Evolutionary conservation across 2,888 invertebrate genomes (phyloP), one percentile per base, ranked within the genome.

Genomic region (Dicranocentrus wangi): DNA sequence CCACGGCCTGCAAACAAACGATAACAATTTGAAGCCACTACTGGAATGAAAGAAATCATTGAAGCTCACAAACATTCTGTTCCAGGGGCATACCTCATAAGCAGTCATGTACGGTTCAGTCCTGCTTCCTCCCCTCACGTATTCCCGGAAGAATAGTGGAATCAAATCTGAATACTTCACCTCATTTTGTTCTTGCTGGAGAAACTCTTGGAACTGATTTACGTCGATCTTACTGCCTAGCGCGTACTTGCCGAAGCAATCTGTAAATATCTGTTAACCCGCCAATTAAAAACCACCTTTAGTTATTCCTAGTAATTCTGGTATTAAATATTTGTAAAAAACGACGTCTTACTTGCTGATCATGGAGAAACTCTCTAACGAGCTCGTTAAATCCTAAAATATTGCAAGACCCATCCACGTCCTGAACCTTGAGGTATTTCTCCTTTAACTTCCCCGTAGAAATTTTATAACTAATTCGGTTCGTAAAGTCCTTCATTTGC

Each of bases 401-500:
- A 19, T 63, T 63, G 1, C 69, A n/a, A 1, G 43, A 32, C 3
- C 83, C 82, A 27, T 73, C 68, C 0, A 42, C 32, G 32, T 77
- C 71, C 60, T 75, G 79, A 5, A 79, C 21, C 15, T 10, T 68
- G 27, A 71, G 63, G 58, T 77, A 84, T 27, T 51, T 68, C 8
- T 83, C 83, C 27, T 65, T 70, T 0, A 84, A 65, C 47, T 65
- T 81, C 21, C 84, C 82, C 0, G 82, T 83, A 8, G 82, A 83
- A 15, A 80, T 84, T 25, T 82, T 82, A 19, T 47, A 79, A 27
- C 75, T 82, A 5, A 82, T 72, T 10, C 80, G 55, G 32, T 77
- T 82, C 13, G 84, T 80, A 53, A 84, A 75, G 15, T 82, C 81
- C 60, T 76, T 81, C 65, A 84, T 58, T 75, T 84, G 82, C 55